Evolutionary conservation across 2,113 vertebrate species (phyloP), one percentile per base, ranked within the genome.

Genomic region (Oncorhynchus tshawytscha): DNA sequence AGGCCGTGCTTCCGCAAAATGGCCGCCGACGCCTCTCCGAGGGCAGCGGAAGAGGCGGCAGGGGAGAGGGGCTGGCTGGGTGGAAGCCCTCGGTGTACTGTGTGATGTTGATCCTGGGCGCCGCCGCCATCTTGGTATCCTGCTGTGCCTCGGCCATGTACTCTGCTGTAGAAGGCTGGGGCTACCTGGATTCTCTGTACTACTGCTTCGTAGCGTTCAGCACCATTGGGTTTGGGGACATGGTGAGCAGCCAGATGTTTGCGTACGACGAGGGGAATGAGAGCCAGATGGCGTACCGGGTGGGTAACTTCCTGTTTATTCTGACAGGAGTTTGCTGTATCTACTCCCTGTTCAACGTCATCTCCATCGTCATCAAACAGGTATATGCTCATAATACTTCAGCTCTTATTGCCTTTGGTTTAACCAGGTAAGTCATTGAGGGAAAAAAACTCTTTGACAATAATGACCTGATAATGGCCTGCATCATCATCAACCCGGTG

Each of bases 181-280:
- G 91, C 87, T 99, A 97, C 87, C 91, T 98, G 22, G 98, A 99
- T 88, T 98, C 98, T 0, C 94, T 99, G 64, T 99, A 99, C 89
- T 99, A 98, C 88, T 99, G 98, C 87, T 99, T 99, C 0, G 97
- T 99, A 90, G 95, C 97, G 74, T 99, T 99, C 89, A 99, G 97
- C 89, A 99, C 97, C 82, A 98, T 99, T 0, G 98, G 98, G 27
- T 99, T 99, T 0, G 98, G 98, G 45, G 98, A 99, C 85, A 95
- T 99, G 82, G 97, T 99, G 77, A 99, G 97, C 88, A 95, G 97
- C 89, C 97, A 99, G 91, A 91, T 93, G 45, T 83, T 89, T 5
- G 85, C 82, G n/a, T 99, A 99, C 0, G 93, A 89, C 88, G 95
- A 95, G 11, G 82, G 84, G 22, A 91, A 86, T 0, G 74, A 15